Evolutionary conservation across 1,140 invertebrate genomes (phyloP).

Genomic region (Pachypsylla venusta): DNA sequence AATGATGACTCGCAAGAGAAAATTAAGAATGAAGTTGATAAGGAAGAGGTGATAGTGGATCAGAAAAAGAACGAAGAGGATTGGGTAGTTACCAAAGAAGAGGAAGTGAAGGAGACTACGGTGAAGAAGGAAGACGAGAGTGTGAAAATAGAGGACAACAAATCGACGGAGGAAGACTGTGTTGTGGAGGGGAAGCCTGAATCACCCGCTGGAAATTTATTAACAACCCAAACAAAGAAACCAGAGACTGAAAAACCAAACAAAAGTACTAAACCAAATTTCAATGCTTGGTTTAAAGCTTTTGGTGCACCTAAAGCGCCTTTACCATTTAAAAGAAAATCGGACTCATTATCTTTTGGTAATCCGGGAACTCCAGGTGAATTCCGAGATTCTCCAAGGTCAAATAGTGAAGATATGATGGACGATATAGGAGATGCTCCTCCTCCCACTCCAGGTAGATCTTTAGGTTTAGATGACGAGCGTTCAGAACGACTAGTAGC

Average conservation of each 20-base stretch:
- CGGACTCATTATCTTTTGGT: conserved; percentile 17
- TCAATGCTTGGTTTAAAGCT: conserved; percentile 80
- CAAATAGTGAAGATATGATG: conserved; percentile 19
- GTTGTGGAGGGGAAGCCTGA: conserved; percentile 23
- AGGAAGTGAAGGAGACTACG: conserved; percentile 22
- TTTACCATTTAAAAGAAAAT: conserved; percentile 27
- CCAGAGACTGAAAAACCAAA: conserved; percentile 33
- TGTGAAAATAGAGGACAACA: conserved; percentile 18
- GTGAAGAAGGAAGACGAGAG: conserved; percentile 20
- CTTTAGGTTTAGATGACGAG: conserved; percentile 22
- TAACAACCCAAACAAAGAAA: conserved; percentile 21
- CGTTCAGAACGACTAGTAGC: conserved; percentile 29
- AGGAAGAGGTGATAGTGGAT: conserved; percentile 2
- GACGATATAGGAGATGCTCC: conserved; percentile 15
- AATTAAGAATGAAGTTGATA: conserved; percentile 3
- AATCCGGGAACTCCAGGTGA: conserved; percentile 13
- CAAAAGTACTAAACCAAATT: conserved; percentile 56
- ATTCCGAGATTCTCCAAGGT: conserved; percentile 13
- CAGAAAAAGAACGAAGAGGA: conserved; percentile 15
- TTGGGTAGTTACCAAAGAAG: conserved; percentile 14
- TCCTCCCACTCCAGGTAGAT: conserved; percentile 15
- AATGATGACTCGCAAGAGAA: conserved; percentile 6
- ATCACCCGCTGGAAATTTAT: conserved; percentile 18
- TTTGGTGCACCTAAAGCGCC: conserved; percentile 59
- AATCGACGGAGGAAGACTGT: conserved; percentile 27